Conservation (phyloP, 2,888 invertebrate species). For the Kryphioiulus occultus region DNA sequence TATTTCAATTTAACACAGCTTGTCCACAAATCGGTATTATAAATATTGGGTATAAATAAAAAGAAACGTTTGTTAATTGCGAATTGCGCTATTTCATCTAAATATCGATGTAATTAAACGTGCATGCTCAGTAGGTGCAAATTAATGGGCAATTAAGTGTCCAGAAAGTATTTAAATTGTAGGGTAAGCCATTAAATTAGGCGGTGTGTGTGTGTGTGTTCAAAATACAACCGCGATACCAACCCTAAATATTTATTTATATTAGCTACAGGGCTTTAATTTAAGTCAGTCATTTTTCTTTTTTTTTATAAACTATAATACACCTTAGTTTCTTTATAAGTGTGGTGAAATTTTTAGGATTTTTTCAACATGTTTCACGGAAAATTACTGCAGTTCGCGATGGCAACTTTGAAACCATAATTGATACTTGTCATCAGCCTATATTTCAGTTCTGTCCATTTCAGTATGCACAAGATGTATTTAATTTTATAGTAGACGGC, state of each 20-base stretch:
- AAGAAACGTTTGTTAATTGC: background rate
- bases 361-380: background rate
- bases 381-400: background rate
- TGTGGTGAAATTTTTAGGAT: background rate
- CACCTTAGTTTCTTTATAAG: background rate
- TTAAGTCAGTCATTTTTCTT: background rate
- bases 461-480: background rate
- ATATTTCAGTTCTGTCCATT: background rate
- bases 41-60: too few species aligned
- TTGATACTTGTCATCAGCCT: slow-evolving; percentile 17
- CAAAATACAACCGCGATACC: background rate
- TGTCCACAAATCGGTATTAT: too few species aligned
- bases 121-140: background rate
- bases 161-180: background rate
- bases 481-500: background rate
- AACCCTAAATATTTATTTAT: slow-evolving; percentile 28
- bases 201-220: background rate
- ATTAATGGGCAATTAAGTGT: background rate
- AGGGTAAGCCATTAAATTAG: background rate
- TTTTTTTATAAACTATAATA: background rate
- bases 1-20: too few species aligned
- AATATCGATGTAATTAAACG: background rate
- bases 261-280: slow-evolving; percentile 8
- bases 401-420: background rate
- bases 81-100: background rate